A percentile compares a stretch with the other conserved stretches of the same genome.
Evolutionary conservation across 1,140 invertebrate genomes (phyloP).

Genomic region (Homalodisca vitripennis): DNA sequence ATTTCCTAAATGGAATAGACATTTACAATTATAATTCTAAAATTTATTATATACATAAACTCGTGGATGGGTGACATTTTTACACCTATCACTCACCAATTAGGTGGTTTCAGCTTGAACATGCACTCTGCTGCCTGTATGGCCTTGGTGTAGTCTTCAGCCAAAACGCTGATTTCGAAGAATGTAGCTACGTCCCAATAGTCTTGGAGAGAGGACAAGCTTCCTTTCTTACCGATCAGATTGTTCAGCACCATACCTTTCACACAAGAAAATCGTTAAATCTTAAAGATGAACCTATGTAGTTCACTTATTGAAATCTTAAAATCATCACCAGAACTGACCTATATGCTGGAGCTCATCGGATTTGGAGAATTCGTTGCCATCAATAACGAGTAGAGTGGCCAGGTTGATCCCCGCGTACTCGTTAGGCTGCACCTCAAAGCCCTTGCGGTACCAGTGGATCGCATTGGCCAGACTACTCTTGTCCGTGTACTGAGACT

Average conservation of each 20-base stretch:
- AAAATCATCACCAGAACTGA: constrained; percentile 41
- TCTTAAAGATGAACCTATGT: not conserved
- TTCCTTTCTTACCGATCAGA: constrained; percentile 97
- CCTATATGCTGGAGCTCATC: constrained; percentile 87
- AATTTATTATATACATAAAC: too few species aligned
- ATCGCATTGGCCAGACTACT: constrained; percentile 91
- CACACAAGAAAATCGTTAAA: not conserved
- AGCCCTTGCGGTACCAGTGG: constrained; percentile 97
- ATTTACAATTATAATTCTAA: too few species aligned
- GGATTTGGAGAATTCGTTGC: constrained; percentile 91
- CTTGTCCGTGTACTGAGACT: constrained; percentile 87
- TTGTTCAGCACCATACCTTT: constrained; percentile 93
- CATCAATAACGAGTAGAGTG: constrained; percentile 95
- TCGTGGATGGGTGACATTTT: too few species aligned
- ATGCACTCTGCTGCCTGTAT: constrained; percentile 98
- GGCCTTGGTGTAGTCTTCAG: constrained; percentile 96
- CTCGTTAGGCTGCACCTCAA: constrained; percentile 95
- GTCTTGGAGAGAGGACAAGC: constrained; percentile 86
- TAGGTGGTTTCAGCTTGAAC: constrained; percentile 98
- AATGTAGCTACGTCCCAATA: constrained; percentile 99
- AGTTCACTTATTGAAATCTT: not conserved
- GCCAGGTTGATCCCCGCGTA: constrained; percentile 99
- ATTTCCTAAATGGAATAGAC: too few species aligned
- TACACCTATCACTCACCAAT: constrained; percentile 69
- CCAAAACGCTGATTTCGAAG: constrained; percentile 98